Conservation (phyloP, 37 sponge, comb jelly and placozoan genomes). For the Lycopodina hypogea region DNA sequence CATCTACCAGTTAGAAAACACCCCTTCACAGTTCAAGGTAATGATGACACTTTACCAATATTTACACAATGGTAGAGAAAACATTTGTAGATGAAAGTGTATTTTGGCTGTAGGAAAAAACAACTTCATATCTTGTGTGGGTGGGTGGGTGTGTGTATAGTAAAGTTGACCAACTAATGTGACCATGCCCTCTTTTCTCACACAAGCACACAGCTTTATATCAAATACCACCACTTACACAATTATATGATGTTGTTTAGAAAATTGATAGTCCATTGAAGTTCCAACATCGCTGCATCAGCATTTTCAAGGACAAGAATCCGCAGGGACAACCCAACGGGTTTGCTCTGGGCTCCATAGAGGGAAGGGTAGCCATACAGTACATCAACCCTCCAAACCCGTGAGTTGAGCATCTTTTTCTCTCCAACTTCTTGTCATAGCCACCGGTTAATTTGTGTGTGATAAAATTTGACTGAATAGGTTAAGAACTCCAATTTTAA, state of each 20-base stretch:
- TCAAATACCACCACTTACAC: not conserved
- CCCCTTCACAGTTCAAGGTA: constrained; percentile 77
- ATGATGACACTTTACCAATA: not conserved
- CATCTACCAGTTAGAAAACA: constrained; percentile 67
- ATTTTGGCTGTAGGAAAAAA: not conserved
- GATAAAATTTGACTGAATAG: not conserved
- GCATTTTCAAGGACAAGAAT: constrained; percentile 86
- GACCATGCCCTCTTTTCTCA: too few relatives aligned
- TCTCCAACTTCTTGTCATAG: not conserved
- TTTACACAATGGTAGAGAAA: not conserved
- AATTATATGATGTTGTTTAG: too few relatives aligned
- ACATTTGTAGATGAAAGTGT: not conserved
- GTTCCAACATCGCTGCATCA: constrained; percentile 88
- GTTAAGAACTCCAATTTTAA: too few relatives aligned
- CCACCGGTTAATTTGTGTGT: not conserved
- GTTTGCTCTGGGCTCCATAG: constrained; percentile 94
- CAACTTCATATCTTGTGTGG: not conserved
- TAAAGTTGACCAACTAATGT: not conserved
- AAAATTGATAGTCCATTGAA: constrained; percentile 88
- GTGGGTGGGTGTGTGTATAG: too few relatives aligned
- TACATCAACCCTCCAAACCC: constrained; percentile 84
- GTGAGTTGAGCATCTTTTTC: constrained; percentile 44
- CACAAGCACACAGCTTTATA: not conserved
- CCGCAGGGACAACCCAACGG: constrained; percentile 82
- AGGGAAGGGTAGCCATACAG: constrained; percentile 92